Evolutionary conservation across 2,888 invertebrate genomes (phyloP), one percentile per base, ranked within the genome.

Genomic region (Lamproptera curius): DNA sequence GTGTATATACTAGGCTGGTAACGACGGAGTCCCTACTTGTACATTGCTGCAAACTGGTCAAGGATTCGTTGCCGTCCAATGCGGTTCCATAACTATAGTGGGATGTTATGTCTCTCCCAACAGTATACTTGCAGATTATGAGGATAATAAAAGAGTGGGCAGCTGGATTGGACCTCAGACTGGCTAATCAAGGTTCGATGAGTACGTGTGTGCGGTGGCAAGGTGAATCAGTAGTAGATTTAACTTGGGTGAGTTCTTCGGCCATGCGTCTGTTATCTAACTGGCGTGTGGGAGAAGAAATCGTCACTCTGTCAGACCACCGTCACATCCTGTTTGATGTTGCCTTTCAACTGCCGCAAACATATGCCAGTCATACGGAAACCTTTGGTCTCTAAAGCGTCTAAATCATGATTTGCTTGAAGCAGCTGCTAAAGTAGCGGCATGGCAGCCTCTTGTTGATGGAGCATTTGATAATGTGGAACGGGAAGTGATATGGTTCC

Each of bases 181-280:
- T 54, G 4, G 0, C 48, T 2, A 52, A 53, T 20, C 31, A 15
- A 10, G 52, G 54, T 4, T 44, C 51, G 1, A 42, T 43, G n/a
- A 53, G 49, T 11, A 59, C 54, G 5, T 57, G 55, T 33, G 53
- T 56, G 17, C 49, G 56, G 5, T 59, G 55, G 56, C 55, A 57
- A 40, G 55, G 57, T 5, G 55, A 54, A 46, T 59, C 56, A 6
- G 39, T 57, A 10, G 56, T 55, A 5, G 56, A 58, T 26, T 35
- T 54, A 1, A 41, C 52, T 13, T 53, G 50, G 46, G 55, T 51
- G 2, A 50, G 38, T 42, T 40, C 48, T 15, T 10, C 36, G 35
- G 42, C 42, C 14, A 15, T 35, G 26, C 15, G 34, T 1, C 11
- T 34, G 9, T 1, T 42, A n/a, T 42, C 42, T 1, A 35, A 11